Evolutionary conservation across 2,888 invertebrate species (phyloP), one percentile per base, ranked within the genome.

Genomic region (Neuroscelio doddi): DNA sequence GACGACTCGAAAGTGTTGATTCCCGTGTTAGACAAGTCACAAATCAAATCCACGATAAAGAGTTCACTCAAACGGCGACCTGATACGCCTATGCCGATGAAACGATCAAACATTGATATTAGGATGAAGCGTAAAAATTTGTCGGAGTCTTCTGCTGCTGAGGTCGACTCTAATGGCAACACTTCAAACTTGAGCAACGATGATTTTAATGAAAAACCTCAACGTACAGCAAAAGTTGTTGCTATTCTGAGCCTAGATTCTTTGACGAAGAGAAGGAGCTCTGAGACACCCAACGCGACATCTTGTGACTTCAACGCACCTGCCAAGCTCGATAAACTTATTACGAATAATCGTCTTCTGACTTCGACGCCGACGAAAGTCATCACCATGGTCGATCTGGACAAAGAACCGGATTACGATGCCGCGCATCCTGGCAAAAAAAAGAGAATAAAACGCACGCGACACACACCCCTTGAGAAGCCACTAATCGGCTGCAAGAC

Each of bases 141-240:
- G 4, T 16, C 16, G 39, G 21, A 41, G 26, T 2, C 21, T 21
- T 12, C 21, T 24, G 1, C n/a, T 3, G 0, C 8, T 4, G 10
- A 21, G 1, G 8, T 17, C 38, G 17, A 15, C n/a, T 1, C 4
- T n/a, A 5, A 21, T 15, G 9, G 36, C 12, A 8, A 16, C 16
- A 7, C 17, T 10, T 10, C 3, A 1, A 29, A 30, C 1, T 29
- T 17, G 1, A 71, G 71, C 29, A 69, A 64, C 1, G 69, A 61
- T 1, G 71, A 70, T 1, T 42, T 55, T 1, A 63, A 58, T 10
- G 81, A 81, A n/a, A 80, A 75, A 41, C 82, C 82, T 0, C 83
- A 82, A 36, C 73, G 83, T 30, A 83, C 82, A 0, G 83, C 83
- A 0, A 83, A 83, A 42, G 82, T 82, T 9, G 80, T 82, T 0